Evolutionary conservation across 1,140 invertebrate species (phyloP).

Genomic region (Drosophila pseudoobscura): DNA sequence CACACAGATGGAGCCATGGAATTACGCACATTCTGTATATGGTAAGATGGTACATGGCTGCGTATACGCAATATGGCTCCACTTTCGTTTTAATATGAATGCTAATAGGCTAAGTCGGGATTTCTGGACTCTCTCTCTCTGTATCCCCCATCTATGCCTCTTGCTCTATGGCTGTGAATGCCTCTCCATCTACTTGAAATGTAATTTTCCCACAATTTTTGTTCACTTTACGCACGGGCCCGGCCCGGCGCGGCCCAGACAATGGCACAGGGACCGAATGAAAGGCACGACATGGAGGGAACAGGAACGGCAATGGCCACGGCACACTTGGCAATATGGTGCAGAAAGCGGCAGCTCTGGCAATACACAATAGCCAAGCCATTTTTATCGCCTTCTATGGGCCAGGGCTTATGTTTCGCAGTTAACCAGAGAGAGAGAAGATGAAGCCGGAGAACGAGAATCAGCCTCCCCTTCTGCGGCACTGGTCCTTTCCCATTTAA

Average conservation of each 20-base stretch:
- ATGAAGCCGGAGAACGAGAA: conserved; percentile 2
- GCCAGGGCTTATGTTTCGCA: conserved; percentile 72
- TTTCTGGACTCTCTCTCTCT: conserved; percentile 49
- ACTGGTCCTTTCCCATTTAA: conserved; percentile 50
- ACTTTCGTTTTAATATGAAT: conserved; percentile 82
- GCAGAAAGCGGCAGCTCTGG: conserved; percentile 20
- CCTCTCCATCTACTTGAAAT: conserved; percentile 46
- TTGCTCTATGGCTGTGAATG: neutral
- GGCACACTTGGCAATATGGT: conserved; percentile 57
- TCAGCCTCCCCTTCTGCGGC: conserved; percentile 12
- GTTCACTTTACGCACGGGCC: conserved; percentile 71
- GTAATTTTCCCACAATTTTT: conserved; percentile 81
- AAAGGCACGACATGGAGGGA: conserved; percentile 48
- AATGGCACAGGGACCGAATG: conserved; percentile 41
- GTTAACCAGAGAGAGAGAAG: conserved; percentile 62
- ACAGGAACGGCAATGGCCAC: conserved; percentile 12
- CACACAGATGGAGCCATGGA: neutral
- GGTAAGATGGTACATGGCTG: conserved; percentile 46
- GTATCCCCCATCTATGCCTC: neutral
- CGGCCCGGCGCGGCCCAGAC: conserved; percentile 38
- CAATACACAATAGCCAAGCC: conserved; percentile 69
- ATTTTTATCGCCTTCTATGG: conserved; percentile 76
- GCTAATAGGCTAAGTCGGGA: conserved; percentile 81
- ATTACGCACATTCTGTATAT: conserved; percentile 49
- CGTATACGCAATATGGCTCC: conserved; percentile 81